A percentile compares a stretch with the other conserved stretches of the same genome.
phyloP scores from a whole-genome alignment of 2,113 vertebrate genomes.

The Hippopotamus amphibius region DNA sequence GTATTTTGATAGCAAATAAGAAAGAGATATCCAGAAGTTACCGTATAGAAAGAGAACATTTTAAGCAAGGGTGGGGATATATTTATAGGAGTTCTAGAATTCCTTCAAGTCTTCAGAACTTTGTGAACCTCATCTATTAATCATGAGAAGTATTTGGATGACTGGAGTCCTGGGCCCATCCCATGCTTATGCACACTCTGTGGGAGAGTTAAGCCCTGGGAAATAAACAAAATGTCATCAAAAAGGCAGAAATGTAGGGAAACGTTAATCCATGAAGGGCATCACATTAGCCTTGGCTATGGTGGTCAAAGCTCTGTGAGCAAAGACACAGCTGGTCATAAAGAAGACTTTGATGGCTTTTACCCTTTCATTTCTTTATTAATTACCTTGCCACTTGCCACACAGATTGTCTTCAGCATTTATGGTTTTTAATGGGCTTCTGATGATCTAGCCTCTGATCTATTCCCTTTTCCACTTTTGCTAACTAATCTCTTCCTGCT shows the following conservation, averaged over 20 bases:
- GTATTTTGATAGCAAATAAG: not conserved
- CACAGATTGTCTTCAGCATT: not conserved
- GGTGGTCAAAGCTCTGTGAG: not conserved
- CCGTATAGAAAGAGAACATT: not conserved
- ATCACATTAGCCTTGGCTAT: not conserved
- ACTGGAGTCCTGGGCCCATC: not conserved
- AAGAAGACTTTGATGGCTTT: not conserved
- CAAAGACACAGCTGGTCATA: not conserved
- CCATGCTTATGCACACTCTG: not conserved
- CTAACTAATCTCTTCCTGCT: slow-evolving; percentile 36
- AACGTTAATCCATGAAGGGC: not conserved
- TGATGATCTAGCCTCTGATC: not conserved
- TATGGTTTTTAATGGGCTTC: not conserved
- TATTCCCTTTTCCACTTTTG: slow-evolving; percentile 33
- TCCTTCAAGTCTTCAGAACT: not conserved
- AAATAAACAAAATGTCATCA: slow-evolving; percentile 2
- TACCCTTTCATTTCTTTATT: not conserved
- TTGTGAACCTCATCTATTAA: not conserved
- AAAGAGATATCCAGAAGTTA: not conserved
- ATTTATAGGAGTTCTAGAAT: not conserved
- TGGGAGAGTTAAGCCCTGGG: not conserved
- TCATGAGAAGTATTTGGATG: not conserved
- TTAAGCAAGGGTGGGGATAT: not conserved
- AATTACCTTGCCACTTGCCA: not conserved
- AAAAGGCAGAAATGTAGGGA: not conserved